Conservation (phyloP, 2,113 vertebrate genomes). For the Hyperoodon ampullatus region DNA sequence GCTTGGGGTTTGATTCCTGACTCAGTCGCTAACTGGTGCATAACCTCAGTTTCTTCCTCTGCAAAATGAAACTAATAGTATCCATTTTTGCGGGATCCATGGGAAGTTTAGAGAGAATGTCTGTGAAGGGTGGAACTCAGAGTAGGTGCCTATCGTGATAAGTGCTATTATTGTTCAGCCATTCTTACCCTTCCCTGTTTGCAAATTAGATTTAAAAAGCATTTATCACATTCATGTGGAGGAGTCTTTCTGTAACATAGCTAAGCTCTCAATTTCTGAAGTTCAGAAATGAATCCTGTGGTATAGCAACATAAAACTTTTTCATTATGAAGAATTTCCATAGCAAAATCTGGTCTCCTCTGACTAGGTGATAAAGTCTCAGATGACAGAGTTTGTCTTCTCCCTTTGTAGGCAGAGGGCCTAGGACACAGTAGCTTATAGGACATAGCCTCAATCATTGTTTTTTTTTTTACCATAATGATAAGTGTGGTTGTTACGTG, state of each 20-base stretch:
- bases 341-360: background rate
- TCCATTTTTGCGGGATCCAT: background rate
- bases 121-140: background rate
- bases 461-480: background rate
- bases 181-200: constrained; percentile 29
- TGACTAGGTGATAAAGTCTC: background rate
- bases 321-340: background rate
- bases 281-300: background rate
- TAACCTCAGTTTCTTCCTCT: constrained; percentile 31
- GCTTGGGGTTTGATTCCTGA: background rate
- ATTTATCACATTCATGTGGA: constrained; percentile 6
- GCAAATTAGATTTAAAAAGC: constrained; percentile 40
- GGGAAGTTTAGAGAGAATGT: background rate
- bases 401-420: background rate
- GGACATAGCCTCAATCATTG: no score
- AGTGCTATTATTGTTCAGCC: background rate
- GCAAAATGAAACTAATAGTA: background rate
- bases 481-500: background rate
- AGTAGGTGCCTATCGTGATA: background rate
- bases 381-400: background rate
- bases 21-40: background rate
- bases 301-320: background rate
- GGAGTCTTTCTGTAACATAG: background rate
- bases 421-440: background rate
- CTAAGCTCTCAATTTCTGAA: constrained; percentile 20